Evolutionary conservation across 2,113 vertebrate species (phyloP).

Genomic region (Lampris incognitus): DNA sequence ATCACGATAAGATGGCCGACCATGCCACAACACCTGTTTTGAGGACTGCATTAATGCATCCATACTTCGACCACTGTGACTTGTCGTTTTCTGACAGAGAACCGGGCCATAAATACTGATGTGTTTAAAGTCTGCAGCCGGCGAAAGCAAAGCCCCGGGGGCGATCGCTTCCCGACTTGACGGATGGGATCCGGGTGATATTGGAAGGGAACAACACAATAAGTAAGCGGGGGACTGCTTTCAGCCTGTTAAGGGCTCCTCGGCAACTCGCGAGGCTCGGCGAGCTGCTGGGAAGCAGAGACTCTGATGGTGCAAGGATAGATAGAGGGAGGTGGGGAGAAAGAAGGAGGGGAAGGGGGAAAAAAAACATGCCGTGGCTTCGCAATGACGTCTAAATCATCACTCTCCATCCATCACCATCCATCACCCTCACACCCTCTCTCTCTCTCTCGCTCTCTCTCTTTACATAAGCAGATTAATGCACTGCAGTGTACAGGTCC

Average conservation of each 20-base stretch:
- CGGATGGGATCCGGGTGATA: constrained; percentile 23
- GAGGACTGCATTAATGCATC: background rate
- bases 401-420: no score
- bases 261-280: no score
- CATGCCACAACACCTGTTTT: background rate
- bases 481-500: no score
- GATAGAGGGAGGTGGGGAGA: no score
- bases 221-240: background rate
- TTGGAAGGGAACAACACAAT: constrained; percentile 18
- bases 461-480: no score
- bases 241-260: background rate
- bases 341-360: no score
- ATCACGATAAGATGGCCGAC: background rate
- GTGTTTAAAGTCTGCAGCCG: background rate
- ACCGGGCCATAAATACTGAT: constrained; percentile 11
- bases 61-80: constrained; percentile 16
- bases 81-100: constrained; percentile 1
- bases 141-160: background rate
- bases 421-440: no score
- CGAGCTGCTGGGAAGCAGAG: no score
- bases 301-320: no score
- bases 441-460: no score
- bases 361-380: no score
- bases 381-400: no score
- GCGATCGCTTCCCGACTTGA: constrained; percentile 26